A percentile compares a stretch with the other conserved stretches of the same genome.
phyloP scores from a whole-genome alignment of 2,888 invertebrate species.

The Hoplodrina blanda region DNA sequence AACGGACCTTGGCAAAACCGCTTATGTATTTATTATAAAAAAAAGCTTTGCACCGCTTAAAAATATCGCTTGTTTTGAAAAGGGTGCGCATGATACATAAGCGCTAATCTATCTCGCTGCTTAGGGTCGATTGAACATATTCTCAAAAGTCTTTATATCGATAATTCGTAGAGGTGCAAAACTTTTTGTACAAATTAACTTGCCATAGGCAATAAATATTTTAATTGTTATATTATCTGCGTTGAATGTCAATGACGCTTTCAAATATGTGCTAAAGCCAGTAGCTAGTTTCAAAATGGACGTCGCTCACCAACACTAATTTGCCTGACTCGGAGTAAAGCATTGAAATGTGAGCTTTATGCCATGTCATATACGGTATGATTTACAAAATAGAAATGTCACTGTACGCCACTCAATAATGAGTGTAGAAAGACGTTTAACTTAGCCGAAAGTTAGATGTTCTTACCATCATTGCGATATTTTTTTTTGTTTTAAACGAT shows the following conservation, averaged over 20 bases:
- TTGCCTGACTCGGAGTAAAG: neutral
- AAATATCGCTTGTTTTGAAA: conserved; percentile 27
- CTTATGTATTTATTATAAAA: conserved; percentile 15
- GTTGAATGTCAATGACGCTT: conserved; percentile 10
- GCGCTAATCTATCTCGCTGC: neutral
- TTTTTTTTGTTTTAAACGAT: no score
- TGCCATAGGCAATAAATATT: neutral
- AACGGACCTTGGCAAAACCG: conserved; percentile 27
- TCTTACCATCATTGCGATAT: no score
- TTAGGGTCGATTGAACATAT: neutral
- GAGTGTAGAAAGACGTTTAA: no score
- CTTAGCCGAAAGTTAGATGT: no score
- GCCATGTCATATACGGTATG: no score
- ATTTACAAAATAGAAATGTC: neutral
- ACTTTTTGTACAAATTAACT: conserved; percentile 14
- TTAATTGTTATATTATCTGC: neutral
- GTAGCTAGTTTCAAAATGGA: neutral
- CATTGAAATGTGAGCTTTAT: no score
- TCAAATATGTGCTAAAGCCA: neutral
- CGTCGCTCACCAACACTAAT: neutral
- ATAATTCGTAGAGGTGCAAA: conserved; percentile 10
- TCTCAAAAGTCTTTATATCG: neutral
- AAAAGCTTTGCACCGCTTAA: conserved; percentile 43
- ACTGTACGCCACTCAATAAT: neutral
- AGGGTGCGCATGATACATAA: neutral